phyloP scores from a whole-genome alignment of 2,797 vertebrate species.

The Eleutherodactylus coqui region DNA sequence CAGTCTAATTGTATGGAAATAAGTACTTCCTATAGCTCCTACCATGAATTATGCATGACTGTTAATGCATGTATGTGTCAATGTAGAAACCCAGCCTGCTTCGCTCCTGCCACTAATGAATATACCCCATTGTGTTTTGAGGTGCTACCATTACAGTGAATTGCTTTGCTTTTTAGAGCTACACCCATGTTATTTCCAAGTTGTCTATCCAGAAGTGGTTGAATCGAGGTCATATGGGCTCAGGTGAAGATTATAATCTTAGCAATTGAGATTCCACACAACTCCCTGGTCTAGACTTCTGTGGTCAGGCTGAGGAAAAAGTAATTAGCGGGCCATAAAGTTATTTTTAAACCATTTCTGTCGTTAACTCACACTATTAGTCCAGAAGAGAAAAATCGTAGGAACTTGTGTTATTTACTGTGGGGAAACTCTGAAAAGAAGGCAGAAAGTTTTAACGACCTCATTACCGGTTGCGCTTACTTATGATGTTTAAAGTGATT shows the following conservation, averaged over 20 bases:
- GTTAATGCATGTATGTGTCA: conserved; percentile 29
- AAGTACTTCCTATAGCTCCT: not conserved
- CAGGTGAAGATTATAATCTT: conserved; percentile 46
- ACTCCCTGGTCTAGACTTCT: conserved; percentile 49
- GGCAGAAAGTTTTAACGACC: not conserved
- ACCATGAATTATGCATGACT: conserved; percentile 36
- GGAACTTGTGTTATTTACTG: not conserved
- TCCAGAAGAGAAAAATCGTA: not conserved
- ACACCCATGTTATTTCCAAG: not conserved
- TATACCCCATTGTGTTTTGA: conserved; percentile 18
- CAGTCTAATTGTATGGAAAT: conserved; percentile 33
- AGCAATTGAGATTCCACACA: conserved; percentile 49
- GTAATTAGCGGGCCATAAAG: conserved; percentile 50
- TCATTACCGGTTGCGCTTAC: not conserved
- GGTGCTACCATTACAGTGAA: not conserved
- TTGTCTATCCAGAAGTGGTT: not conserved
- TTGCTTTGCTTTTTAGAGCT: conserved; percentile 16
- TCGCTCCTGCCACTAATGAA: conserved; percentile 26
- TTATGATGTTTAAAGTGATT: no score
- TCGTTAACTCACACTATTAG: conserved; percentile 24
- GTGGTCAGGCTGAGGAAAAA: conserved; percentile 18
- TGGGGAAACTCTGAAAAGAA: not conserved
- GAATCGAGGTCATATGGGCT: conserved; percentile 32
- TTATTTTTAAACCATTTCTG: conserved; percentile 32
- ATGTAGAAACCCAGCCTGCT: conserved; percentile 18